Conservation (phyloP, 2,797 vertebrate species). For the Sarcoramphus papa region DNA sequence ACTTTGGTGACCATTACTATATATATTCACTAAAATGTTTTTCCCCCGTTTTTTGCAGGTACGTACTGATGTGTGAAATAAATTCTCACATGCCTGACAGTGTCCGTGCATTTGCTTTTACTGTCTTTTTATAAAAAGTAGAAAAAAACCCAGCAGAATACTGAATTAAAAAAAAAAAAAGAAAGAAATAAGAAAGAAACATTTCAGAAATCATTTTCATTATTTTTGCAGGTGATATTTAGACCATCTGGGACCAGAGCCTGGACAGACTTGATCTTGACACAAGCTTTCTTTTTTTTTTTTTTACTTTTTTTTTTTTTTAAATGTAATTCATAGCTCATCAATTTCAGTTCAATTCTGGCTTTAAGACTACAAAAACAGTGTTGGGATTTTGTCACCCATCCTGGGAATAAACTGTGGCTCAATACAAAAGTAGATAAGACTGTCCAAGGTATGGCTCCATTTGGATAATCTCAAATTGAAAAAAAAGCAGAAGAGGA, state of each 20-base stretch:
- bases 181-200: not conserved
- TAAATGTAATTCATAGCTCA: not conserved
- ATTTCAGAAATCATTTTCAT: not conserved
- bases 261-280: not conserved
- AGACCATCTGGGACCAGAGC: not conserved
- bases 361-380: not conserved
- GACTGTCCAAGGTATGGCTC: not conserved
- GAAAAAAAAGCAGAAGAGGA: not conserved
- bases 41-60: not conserved
- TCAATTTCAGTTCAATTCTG: not conserved
- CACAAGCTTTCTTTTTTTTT: not conserved
- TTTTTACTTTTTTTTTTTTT: not conserved
- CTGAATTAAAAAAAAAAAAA: not conserved
- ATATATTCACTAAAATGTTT: not conserved
- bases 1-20: not conserved
- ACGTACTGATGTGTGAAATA: not conserved
- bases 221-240: not conserved
- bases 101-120: not conserved
- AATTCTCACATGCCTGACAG: not conserved
- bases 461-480: not conserved
- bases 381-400: not conserved
- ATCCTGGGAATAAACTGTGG: not conserved
- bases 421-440: not conserved
- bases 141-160: not conserved
- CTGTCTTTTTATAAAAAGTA: not conserved